These are phyloP conservation scores for Borostomias antarcticus DNA, from an alignment of 2,797 vertebrate species.

Conservation along the genomic window DNA sequence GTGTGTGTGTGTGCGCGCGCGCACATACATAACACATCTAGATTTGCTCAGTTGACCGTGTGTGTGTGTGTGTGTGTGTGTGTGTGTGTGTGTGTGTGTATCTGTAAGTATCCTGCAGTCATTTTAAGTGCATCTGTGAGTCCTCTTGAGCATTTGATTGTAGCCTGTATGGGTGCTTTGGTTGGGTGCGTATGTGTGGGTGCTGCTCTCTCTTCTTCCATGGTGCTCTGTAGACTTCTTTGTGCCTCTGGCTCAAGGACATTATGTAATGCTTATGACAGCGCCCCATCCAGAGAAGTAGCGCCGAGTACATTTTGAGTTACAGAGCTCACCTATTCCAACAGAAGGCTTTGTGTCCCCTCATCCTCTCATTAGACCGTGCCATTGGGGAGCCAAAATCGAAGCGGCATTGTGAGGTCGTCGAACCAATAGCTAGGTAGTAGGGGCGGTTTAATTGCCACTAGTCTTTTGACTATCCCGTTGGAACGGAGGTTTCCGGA, in stretches of 20 bases:
- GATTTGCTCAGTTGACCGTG: not conserved
- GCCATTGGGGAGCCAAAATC: conserved; percentile 32
- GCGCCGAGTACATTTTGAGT: conserved; percentile 56
- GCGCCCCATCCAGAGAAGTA: conserved; percentile 69
- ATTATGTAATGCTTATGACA: conserved; percentile 69
- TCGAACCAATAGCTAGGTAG: conserved; percentile 22
- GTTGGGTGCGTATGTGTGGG: conserved; percentile 31
- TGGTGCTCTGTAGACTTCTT: conserved; percentile 50
- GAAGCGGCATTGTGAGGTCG: conserved; percentile 25
- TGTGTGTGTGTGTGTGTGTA: not conserved
- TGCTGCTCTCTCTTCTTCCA: conserved; percentile 42
- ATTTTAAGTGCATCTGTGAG: not conserved
- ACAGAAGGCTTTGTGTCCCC: conserved; percentile 39
- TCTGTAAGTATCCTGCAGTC: not conserved
- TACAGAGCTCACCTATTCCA: conserved; percentile 44
- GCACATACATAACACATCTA: not conserved
- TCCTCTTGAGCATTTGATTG: not conserved
- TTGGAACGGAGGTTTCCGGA: not conserved
- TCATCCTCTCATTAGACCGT: conserved; percentile 47
- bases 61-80: conserved; percentile 38
- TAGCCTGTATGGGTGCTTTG: not conserved
- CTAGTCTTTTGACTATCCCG: not conserved
- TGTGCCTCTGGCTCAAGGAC: conserved; percentile 65
- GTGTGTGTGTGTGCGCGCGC: conserved; percentile 37
- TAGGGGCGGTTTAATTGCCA: conserved; percentile 3